These are phyloP conservation scores for Panzeria rudis DNA, from an alignment of 2,888 invertebrate genomes.

Conservation along the genomic window DNA sequence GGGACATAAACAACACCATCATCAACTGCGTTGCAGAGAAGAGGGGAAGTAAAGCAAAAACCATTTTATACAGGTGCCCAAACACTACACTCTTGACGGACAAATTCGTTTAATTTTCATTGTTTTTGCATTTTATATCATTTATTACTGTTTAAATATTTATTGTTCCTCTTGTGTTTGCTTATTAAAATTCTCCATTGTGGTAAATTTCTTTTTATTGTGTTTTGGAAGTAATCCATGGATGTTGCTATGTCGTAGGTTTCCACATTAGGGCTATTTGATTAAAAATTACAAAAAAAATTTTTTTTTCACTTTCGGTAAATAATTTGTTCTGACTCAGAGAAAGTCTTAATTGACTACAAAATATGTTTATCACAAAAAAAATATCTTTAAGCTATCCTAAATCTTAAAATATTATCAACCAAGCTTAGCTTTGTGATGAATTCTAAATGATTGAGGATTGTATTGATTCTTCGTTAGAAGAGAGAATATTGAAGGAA, in stretches of 20 bases:
- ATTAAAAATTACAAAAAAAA: not conserved
- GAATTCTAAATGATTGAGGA: too few species aligned
- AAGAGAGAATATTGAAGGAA: too few species aligned
- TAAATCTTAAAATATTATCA: too few species aligned
- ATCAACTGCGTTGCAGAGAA: not conserved
- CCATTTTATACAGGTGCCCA: slow-evolving; percentile 39
- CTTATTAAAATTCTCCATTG: slow-evolving; percentile 27
- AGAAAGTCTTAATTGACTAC: too few species aligned
- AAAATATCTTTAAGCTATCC: too few species aligned
- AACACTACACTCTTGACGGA: slow-evolving; percentile 19
- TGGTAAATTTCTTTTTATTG: slow-evolving; percentile 6
- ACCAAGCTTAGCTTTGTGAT: too few species aligned
- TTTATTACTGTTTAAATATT: slow-evolving; percentile 33
- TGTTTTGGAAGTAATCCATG: not conserved
- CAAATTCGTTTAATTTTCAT: slow-evolving; percentile 24
- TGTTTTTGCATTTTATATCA: slow-evolving; percentile 25
- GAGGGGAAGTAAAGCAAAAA: not conserved
- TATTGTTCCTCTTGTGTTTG: slow-evolving; percentile 26
- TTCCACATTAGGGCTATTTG: not conserved
- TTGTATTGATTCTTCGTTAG: too few species aligned
- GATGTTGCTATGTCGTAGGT: not conserved
- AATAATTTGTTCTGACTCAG: not conserved
- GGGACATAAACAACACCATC: slow-evolving; percentile 34
- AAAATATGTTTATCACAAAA: too few species aligned
- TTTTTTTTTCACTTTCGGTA: not conserved